Evolutionary conservation across 2,888 invertebrate species (phyloP).

Genomic region (Eupithecia dodoneata): DNA sequence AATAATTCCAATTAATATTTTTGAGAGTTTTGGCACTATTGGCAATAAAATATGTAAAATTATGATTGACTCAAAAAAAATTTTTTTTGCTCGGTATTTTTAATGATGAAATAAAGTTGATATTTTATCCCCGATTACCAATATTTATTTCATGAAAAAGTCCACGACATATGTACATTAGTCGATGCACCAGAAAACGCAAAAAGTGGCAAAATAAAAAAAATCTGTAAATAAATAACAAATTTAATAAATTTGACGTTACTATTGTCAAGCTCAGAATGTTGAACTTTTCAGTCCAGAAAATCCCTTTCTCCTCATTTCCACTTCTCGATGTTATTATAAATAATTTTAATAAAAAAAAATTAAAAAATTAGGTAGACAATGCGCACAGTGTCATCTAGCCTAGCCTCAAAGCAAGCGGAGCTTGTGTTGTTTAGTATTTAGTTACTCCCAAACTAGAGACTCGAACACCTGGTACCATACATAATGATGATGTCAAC

Average conservation of each 20-base stretch:
- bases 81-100: no score
- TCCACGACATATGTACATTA: no score
- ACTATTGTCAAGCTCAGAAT: background rate
- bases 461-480: slow-evolving; percentile 6
- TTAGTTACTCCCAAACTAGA: background rate
- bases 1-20: background rate
- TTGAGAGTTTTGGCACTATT: background rate
- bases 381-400: background rate
- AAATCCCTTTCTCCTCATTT: background rate
- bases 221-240: background rate
- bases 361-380: no score
- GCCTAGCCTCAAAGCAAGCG: background rate
- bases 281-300: background rate
- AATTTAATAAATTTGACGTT: background rate
- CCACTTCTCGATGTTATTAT: no score
- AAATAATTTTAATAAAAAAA: no score
- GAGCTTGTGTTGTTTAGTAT: background rate
- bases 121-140: background rate
- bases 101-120: background rate
- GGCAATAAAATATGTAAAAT: no score
- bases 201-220: background rate
- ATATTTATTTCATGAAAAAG: no score
- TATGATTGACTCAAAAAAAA: no score
- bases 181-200: background rate
- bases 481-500: slow-evolving; percentile 18